A percentile compares a stretch with the other conserved stretches of the same genome.
Evolutionary conservation across 2,888 invertebrate species (phyloP).

Genomic region (Drosophila neonasuta): DNA sequence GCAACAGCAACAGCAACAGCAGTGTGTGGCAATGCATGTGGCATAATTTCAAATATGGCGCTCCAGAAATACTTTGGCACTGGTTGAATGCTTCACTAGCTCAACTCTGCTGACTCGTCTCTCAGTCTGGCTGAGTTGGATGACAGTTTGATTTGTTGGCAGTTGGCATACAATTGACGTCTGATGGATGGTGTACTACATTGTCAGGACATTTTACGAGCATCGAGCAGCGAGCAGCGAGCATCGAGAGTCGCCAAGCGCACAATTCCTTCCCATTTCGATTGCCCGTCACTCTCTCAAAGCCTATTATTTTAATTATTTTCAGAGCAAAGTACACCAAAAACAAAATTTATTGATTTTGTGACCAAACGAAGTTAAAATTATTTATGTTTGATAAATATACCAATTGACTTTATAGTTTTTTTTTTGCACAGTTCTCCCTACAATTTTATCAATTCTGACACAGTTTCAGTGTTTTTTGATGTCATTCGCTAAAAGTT

Average conservation of each 20-base stretch:
- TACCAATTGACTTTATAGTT: background rate
- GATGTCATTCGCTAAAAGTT: background rate
- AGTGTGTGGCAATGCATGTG: constrained; percentile 52
- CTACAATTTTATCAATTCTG: background rate
- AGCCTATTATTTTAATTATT: constrained; percentile 58
- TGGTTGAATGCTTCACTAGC: constrained; percentile 66
- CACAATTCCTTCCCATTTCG: constrained; percentile 25
- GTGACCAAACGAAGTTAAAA: background rate
- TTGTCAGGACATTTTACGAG: constrained; percentile 69
- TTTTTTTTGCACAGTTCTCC: too few relatives aligned
- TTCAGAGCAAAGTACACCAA: constrained; percentile 14
- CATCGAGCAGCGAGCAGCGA: constrained; percentile 28
- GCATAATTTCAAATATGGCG: constrained; percentile 76
- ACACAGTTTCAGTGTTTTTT: background rate
- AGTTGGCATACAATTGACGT: constrained; percentile 75
- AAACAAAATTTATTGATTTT: background rate
- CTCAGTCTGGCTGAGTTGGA: constrained; percentile 45
- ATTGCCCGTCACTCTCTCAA: constrained; percentile 31
- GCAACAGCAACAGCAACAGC: background rate
- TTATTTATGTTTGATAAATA: background rate
- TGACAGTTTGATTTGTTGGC: constrained; percentile 78
- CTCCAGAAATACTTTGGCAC: constrained; percentile 71
- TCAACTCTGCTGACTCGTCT: constrained; percentile 33
- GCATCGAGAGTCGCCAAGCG: constrained; percentile 26
- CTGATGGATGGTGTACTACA: constrained; percentile 77